Evolutionary conservation across 2,888 invertebrate genomes (phyloP), one percentile per base, ranked within the genome.

Genomic region (Melinopterus prodromus): DNA sequence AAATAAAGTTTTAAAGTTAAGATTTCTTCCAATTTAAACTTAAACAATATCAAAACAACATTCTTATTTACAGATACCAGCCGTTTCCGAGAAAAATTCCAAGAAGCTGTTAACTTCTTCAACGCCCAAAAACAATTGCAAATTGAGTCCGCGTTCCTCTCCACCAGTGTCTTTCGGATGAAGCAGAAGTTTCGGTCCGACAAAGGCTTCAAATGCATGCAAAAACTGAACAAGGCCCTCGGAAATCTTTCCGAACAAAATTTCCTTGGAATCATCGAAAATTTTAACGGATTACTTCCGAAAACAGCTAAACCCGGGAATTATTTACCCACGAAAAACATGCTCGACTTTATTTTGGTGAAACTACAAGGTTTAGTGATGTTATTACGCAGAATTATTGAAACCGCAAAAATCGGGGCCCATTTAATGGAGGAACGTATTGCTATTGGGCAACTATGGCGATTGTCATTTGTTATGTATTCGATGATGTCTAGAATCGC

Each of bases 111-210:
- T 9, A 74, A 78, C 6, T 86, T 84, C 72, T 86, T 86, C 78
- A 83, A 84, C 0, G 81, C 85, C 4, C 87, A 89, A 76, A 82
- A 85, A 26, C 79, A 86, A 69, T 83, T 91, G 16, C 83, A 88
- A 9, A 83, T 83, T 0, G 91, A 91, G 84, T 89, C 89, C 14
- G 88, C 89, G 2, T 80, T 90, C 69, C 84, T 91, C 9, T 90
- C 89, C 69, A 86, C 90, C 77, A 83, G 89, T 74, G 89, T 90
- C 78, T 91, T 90, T 83, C 86, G 90, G 12, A 88, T 90, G 89
- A 91, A 91, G 84, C 87, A 87, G 78, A 91, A 91, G 86, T 90
- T 91, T 85, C 87, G 91, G 70, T 88, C 84, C 69, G 90, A 90
- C 36, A 91, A 91, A 81, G 91, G 91, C 37, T 86, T 91, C n/a